Base-by-base conservation (phyloP, 2,888 invertebrate species). In the Adelphocoris suturalis region DNA sequence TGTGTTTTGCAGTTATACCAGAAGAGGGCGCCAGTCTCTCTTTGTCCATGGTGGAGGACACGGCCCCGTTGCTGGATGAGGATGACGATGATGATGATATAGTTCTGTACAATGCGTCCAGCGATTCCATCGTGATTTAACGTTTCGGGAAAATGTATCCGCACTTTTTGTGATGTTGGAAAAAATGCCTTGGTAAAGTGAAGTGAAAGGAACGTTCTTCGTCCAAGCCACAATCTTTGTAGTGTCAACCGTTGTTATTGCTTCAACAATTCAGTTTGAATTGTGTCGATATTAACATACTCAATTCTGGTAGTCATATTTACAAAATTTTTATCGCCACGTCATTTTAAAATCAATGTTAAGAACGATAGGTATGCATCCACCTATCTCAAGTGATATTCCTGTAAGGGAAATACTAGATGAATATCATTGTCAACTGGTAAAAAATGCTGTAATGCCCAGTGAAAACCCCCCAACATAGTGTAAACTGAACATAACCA, bases 31-130 rank as follows among this genome's bases (percentile, higher is more conserved):
- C 78, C 52, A 80, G 52, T 13, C 23, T 88, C n/a, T 52, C 88
- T 28, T 55, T 88, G 78, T 48, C 55, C 16, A 27, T 82, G 48
- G 47, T 28, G 37, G 88, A 88, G 37, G 88, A 88, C 81, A 52
- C 68, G 14, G 89, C 85, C 28, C 89, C 84, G 46, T 89, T 88
- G 89, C 85, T 88, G 52, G 90, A 90, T 27, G 47, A 85, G 76
- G 81, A 89, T 85, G 75, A 78, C 47, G 87, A 80, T 16, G 68
- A 87, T 76, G 88, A 90, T 88, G 88, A 87, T 37, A 55, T 81
- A 55, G 90, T 81, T 88, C 19, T 85, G 61, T 88, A 90, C 85
- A 89, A 90, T 86, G 88, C 90, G 78, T 88, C 90, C 89, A 88
- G 78, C 88, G 78, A 78, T 88, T 80, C 88, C 61, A 55, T 88